Base-by-base conservation (phyloP, 1,140 invertebrate genomes). In the Ostrea denselamellosa region DNA sequence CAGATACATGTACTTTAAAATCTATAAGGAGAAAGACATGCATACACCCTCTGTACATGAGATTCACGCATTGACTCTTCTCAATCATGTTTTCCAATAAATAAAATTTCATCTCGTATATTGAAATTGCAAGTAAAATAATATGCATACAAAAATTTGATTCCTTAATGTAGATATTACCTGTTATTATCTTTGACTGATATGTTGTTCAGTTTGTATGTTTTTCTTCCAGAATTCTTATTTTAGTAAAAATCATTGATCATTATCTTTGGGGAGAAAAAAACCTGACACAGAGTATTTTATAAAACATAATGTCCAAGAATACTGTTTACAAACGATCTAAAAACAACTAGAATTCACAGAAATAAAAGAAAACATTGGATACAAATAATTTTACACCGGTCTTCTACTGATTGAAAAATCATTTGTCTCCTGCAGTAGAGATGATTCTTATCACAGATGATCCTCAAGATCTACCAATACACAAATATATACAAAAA, bases 371-470 rank as follows among this genome's bases (percentile, higher is more conserved):
- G 34, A 44, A 44, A 44, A 44, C 34, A 44, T 44, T 5, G 5
- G 34, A 44, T 44, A 44, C 34, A 44, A 44, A 44, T 44, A 44
- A 44, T 44, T 44, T 44, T 44, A 44, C 34, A 44, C 34, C 34
- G 34, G 34, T 44, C 34, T 44, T 44, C 34, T 44, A 44, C 34
- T 44, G 0, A 62, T 1, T 19, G n/a, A 62, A 19, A n/a, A 62
- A 62, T 12, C 68, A 77, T 77, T 77, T 28, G 25, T 77, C 68
- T 28, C 68, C 68, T 28, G 68, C 68, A 28, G 28, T 28, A 28
- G 68, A 77, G 7, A 28, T 77, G 28, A 77, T 77, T 77, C 25
- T 34, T 77, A 77, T 77, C 68, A 77, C 68, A 77, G 68, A 25
- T 77, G 8, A 77, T 34, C 9, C 10, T 77, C 28, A 77, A 28